Conservation (phyloP, 2,888 invertebrate genomes). For the Cheilosia soror region DNA sequence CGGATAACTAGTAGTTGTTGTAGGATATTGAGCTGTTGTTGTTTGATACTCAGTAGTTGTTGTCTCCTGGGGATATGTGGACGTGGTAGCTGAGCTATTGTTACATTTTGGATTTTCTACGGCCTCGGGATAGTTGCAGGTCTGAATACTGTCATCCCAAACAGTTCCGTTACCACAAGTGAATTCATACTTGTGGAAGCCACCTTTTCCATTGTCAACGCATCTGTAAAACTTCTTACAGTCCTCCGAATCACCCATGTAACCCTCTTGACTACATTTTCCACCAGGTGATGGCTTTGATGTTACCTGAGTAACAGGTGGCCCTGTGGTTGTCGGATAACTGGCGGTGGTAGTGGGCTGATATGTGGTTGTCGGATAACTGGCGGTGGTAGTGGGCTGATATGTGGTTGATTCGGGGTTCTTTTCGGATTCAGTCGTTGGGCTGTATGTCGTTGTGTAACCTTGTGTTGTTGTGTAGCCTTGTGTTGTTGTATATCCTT, state of each 20-base stretch:
- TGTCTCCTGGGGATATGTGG: slow-evolving; percentile 27
- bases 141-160: slow-evolving; percentile 85
- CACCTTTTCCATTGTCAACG: slow-evolving; percentile 86
- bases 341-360: slow-evolving; percentile 27
- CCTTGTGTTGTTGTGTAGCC: slow-evolving; percentile 41
- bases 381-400: slow-evolving; percentile 31
- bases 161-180: slow-evolving; percentile 87
- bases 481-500: slow-evolving; percentile 50
- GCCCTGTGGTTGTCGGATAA: slow-evolving; percentile 66
- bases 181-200: slow-evolving; percentile 87
- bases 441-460: not conserved
- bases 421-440: slow-evolving; percentile 48
- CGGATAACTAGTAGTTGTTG: slow-evolving; percentile 8
- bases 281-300: slow-evolving; percentile 67
- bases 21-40: slow-evolving; percentile 16
- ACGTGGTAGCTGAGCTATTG: slow-evolving; percentile 5
- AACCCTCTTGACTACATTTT: slow-evolving; percentile 84
- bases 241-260: slow-evolving; percentile 83
- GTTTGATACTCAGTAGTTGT: slow-evolving; percentile 48
- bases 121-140: slow-evolving; percentile 80
- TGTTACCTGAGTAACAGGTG: slow-evolving; percentile 65
- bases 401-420: slow-evolving; percentile 38
- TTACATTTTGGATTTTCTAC: slow-evolving; percentile 76
- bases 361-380: slow-evolving; percentile 49
- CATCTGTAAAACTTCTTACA: slow-evolving; percentile 89